A percentile compares a stretch with the other conserved stretches of the same genome.
phyloP scores from a whole-genome alignment of 2,113 vertebrate genomes.

The Regulus satrapa region DNA sequence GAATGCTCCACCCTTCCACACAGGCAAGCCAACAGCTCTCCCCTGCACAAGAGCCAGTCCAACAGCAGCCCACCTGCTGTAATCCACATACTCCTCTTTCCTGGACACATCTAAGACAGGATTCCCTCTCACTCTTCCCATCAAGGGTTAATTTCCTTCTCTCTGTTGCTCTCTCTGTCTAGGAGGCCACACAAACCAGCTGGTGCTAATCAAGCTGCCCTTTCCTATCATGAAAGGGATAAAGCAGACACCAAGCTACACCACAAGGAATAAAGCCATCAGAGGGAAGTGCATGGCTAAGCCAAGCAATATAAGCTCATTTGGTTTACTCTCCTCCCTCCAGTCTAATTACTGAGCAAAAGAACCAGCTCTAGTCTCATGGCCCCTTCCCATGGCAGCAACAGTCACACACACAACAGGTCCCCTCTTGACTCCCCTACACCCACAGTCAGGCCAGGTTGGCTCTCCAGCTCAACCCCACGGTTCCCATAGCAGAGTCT shows the following conservation, averaged over 20 bases:
- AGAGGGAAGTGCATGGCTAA: background rate
- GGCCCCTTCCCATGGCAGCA: background rate
- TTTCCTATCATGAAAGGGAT: background rate
- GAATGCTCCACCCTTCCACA: background rate
- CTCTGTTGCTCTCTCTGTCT: background rate
- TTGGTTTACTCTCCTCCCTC: background rate
- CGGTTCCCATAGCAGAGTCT: background rate
- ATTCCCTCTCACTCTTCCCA: background rate
- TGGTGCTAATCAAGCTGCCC: background rate
- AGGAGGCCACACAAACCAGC: background rate
- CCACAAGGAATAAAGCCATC: background rate
- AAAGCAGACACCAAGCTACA: background rate
- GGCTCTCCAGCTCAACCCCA: background rate
- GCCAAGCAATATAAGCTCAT: background rate
- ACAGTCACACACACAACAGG: background rate
- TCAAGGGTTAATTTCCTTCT: background rate
- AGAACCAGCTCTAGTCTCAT: no score
- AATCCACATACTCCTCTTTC: background rate
- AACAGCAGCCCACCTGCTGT: background rate
- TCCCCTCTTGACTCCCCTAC: background rate
- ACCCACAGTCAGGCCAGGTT: background rate
- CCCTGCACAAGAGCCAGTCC: rapidly evolving
- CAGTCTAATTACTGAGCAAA: no score
- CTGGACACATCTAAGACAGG: rapidly evolving
- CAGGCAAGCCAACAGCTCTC: background rate